phyloP scores from a whole-genome alignment of 2,113 vertebrate species.

The Pimephales promelas region DNA sequence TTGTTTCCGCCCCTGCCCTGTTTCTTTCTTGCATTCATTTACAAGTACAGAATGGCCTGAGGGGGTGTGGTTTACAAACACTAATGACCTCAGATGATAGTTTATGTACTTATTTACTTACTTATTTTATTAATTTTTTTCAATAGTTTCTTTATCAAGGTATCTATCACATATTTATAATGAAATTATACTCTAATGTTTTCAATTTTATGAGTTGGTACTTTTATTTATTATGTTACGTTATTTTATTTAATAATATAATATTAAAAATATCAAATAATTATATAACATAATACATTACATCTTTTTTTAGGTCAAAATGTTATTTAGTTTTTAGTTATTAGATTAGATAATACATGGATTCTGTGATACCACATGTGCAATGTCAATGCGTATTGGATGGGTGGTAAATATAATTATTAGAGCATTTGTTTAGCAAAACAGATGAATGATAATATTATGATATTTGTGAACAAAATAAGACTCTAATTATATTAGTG shows the following conservation, averaged over 20 bases:
- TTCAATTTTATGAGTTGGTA: background rate
- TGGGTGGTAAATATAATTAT: too few relatives aligned
- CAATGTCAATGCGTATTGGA: too few relatives aligned
- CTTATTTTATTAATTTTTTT: background rate
- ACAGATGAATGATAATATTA: too few relatives aligned
- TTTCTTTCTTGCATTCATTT: constrained; percentile 51
- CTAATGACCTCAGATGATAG: background rate
- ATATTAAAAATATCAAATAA: too few relatives aligned
- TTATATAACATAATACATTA: too few relatives aligned
- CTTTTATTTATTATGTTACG: background rate
- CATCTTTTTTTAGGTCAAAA: background rate
- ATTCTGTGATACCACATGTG: background rate
- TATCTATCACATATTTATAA: background rate
- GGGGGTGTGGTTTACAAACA: constrained; percentile 4
- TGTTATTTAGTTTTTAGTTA: background rate
- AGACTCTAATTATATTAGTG: background rate
- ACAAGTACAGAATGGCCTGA: background rate
- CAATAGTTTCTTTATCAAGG: background rate
- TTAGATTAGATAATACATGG: background rate
- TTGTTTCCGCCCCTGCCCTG: constrained; percentile 49
- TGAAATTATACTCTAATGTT: background rate
- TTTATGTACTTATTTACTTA: background rate
- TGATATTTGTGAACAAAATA: background rate
- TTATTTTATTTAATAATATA: background rate
- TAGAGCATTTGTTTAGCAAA: background rate